Evolutionary conservation across 2,888 invertebrate genomes (phyloP).

Genomic region (Clunio marinus): DNA sequence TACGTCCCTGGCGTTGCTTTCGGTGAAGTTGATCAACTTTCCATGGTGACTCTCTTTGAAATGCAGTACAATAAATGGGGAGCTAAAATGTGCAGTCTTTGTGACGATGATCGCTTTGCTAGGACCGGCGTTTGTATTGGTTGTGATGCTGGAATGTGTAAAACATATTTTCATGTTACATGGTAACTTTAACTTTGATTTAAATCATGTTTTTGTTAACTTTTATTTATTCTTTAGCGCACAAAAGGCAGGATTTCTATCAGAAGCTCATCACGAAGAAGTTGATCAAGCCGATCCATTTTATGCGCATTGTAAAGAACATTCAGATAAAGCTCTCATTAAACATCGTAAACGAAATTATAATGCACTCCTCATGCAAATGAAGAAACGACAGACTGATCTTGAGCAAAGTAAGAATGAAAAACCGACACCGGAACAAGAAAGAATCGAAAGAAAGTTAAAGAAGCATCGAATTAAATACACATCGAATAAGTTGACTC

Average conservation of each 20-base stretch:
- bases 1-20: conserved; percentile 97
- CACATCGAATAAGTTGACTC: conserved; percentile 64
- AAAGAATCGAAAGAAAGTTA: conserved; percentile 74
- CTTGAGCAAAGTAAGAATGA: conserved; percentile 42
- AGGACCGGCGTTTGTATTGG: conserved; percentile 93
- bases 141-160: conserved; percentile 98
- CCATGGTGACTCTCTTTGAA: conserved; percentile 91
- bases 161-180: conserved; percentile 95
- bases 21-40: conserved; percentile 87
- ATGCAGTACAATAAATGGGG: conserved; percentile 98
- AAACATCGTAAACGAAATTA: conserved; percentile 78
- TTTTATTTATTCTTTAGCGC: conserved; percentile 59
- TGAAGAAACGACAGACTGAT: conserved; percentile 63
- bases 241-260: conserved; percentile 85
- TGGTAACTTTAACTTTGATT: conserved; percentile 58
- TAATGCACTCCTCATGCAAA: conserved; percentile 75
- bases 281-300: conserved; percentile 93
- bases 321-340: conserved; percentile 85
- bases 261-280: conserved; percentile 87
- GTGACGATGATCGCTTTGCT: conserved; percentile 80
- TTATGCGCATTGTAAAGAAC: conserved; percentile 92
- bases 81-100: conserved; percentile 83
- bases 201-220: not conserved
- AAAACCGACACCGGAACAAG: conserved; percentile 61
- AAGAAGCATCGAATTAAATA: conserved; percentile 82